A percentile compares a stretch with the other conserved stretches of the same genome.
Evolutionary conservation across 2,888 invertebrate genomes (phyloP).

Genomic region (Agrotis segetum): DNA sequence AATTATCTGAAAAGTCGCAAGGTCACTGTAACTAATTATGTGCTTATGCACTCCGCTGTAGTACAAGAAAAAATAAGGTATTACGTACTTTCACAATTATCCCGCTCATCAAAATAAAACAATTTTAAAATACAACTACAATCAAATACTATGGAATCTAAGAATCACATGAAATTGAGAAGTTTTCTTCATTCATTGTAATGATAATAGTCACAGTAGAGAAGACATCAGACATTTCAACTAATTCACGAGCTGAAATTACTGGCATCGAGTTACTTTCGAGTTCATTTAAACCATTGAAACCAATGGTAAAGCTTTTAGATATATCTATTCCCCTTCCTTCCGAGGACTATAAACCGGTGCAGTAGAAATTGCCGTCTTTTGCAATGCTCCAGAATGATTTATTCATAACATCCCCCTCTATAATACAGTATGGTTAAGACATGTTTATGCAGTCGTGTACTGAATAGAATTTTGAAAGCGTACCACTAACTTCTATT

Average conservation of each 20-base stretch:
- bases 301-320: slow-evolving; percentile 52
- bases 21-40: too few relatives aligned
- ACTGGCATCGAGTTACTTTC: slow-evolving; percentile 11
- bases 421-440: slow-evolving; percentile 67
- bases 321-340: slow-evolving; percentile 69
- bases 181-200: too few relatives aligned
- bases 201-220: too few relatives aligned
- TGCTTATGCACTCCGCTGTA: too few relatives aligned
- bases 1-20: too few relatives aligned
- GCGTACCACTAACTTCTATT: slow-evolving; percentile 56
- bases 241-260: not conserved
- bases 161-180: too few relatives aligned
- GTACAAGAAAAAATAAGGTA: too few relatives aligned
- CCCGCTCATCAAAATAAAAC: too few relatives aligned
- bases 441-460: slow-evolving; percentile 65
- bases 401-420: slow-evolving; percentile 77
- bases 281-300: slow-evolving; percentile 22
- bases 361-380: slow-evolving; percentile 77
- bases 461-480: slow-evolving; percentile 63
- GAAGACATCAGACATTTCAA: not conserved
- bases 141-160: too few relatives aligned
- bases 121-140: too few relatives aligned
- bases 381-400: slow-evolving; percentile 75
- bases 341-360: slow-evolving; percentile 71
- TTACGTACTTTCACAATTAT: too few relatives aligned